Conservation (phyloP, 2,113 vertebrate genomes). For the Malaclemys terrapin region DNA sequence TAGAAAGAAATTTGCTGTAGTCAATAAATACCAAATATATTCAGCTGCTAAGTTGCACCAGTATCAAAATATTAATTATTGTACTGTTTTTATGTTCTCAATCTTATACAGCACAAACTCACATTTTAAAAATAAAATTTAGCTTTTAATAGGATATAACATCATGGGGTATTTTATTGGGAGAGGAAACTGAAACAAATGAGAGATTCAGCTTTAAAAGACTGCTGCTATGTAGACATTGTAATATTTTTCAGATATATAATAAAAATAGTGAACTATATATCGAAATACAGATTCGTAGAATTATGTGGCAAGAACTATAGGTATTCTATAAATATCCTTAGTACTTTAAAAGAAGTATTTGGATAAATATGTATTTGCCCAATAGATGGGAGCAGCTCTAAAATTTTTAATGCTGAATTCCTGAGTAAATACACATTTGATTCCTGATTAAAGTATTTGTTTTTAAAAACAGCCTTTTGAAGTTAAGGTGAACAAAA, state of each 20-base stretch:
- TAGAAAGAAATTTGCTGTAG: not conserved
- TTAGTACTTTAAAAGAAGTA: not conserved
- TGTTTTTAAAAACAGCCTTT: not conserved
- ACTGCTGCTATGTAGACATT: not conserved
- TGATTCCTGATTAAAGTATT: not conserved
- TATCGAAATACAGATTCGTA: not conserved
- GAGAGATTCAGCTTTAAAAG: not conserved
- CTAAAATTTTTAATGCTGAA: not conserved
- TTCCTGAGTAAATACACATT: fast-evolving
- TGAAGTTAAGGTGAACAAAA: not conserved
- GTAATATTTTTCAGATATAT: not conserved
- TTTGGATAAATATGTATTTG: not conserved
- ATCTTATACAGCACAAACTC: not conserved
- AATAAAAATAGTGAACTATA: too few species aligned
- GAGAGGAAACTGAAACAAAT: not conserved
- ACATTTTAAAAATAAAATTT: not conserved
- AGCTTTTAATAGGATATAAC: not conserved
- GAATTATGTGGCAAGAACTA: not conserved
- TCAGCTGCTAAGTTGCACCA: not conserved
- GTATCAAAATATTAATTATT: fast-evolving
- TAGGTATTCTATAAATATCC: not conserved
- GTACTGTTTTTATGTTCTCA: not conserved
- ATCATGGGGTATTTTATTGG: not conserved
- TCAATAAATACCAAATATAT: not conserved
- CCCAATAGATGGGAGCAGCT: not conserved